Percentiles rank a stretch among this genome's conserved stretches.
Evolutionary conservation across 2,797 vertebrate genomes (phyloP).

Genomic region (Alfaro cultratus): DNA sequence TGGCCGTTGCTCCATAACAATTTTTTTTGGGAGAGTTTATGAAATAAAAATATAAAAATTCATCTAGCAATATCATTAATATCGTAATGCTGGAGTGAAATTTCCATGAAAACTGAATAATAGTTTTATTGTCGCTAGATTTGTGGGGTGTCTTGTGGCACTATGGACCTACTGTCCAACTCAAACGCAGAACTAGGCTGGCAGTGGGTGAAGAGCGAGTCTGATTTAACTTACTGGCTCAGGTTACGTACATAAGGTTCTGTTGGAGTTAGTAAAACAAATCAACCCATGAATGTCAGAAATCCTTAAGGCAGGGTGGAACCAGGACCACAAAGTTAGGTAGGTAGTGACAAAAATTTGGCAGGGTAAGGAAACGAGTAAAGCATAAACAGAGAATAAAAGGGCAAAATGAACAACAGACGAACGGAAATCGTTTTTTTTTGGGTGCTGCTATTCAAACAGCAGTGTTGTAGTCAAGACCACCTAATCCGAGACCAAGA

Average conservation of each 20-base stretch:
- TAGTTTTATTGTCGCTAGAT: neutral
- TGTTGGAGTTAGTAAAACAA: conserved; percentile 2
- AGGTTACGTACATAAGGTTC: neutral
- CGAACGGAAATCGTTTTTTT: neutral
- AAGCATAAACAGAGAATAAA: neutral
- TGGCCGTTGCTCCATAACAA: neutral
- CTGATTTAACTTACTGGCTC: neutral
- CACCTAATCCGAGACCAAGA: no score
- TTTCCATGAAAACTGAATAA: neutral
- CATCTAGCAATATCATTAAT: neutral
- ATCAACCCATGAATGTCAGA: neutral
- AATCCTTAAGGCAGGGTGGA: neutral
- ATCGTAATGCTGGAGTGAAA: neutral
- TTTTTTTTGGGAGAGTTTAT: neutral
- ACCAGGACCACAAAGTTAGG: neutral
- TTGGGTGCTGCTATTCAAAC: neutral
- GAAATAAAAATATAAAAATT: neutral
- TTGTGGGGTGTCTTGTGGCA: neutral
- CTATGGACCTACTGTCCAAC: neutral
- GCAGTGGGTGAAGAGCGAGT: neutral
- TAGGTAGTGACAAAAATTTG: neutral
- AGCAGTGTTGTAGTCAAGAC: no score
- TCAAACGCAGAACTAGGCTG: neutral
- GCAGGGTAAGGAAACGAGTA: neutral
- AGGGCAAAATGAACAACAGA: neutral